Evolutionary conservation across 2,888 invertebrate species (phyloP), one percentile per base, ranked within the genome.

Genomic region (Subacronicta megacephala): DNA sequence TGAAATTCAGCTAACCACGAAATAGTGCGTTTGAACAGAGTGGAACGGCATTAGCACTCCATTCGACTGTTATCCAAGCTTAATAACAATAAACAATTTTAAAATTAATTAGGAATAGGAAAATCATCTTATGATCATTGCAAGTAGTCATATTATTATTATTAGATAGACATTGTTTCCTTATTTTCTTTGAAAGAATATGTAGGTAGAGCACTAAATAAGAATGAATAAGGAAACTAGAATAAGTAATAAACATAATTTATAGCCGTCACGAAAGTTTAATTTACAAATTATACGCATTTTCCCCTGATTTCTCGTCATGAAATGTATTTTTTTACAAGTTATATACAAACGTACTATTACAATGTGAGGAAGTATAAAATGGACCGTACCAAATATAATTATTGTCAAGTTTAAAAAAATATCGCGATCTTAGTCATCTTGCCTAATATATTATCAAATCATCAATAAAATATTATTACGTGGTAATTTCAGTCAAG

Each of bases 271-370:
- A 40, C 9, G 2, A 23, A 63, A 37, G 20, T 45, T 33, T 17
- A 37, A 57, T 63, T 50, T 49, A 49, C 26, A 49, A 49, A 53
- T 60, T 45, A 40, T 29, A 55, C 57, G 45, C 50, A 23, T 43
- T n/a, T 18, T 13, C n/a, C 33, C 15, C 26, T 16, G 41, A 62
- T 49, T 62, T 45, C 10, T 44, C 29, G 13, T 38, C 42, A 57
- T 45, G 18, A 20, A 33, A 37, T 45, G 16, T 16, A 35, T 20
- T 45, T 50, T 45, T 50, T 35, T 64, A 58, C 59, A 64, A 37
- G 44, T 46, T 58, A 38, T n/a, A 47, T 43, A 40, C 26, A 37
- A 4, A 16, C 10, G 10, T 7, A 31, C n/a, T 20, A 20, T 26
- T 31, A 10, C 10, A 37, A 12, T 26, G 15, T 9, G 15, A 31